These are phyloP conservation scores for Pinctada fucata DNA, from an alignment of 2,888 invertebrate species.

Conservation along the genomic window DNA sequence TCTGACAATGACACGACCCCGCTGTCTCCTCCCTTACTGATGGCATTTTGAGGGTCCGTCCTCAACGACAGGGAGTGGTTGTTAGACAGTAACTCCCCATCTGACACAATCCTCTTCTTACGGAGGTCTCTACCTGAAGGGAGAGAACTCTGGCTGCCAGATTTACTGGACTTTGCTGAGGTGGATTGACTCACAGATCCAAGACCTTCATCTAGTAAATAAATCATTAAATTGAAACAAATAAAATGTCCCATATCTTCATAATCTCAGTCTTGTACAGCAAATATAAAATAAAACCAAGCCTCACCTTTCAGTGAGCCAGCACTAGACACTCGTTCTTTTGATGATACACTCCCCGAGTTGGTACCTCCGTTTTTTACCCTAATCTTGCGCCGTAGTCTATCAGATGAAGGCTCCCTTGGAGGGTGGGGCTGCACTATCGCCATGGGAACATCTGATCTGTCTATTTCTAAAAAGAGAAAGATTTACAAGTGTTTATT, in stretches of 20 bases:
- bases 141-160: conserved; percentile 20
- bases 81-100: conserved; percentile 35
- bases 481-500: too few species aligned
- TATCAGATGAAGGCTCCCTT: conserved; percentile 70
- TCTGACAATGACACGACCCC: background rate
- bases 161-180: conserved; percentile 29
- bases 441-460: conserved; percentile 46
- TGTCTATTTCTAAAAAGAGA: conserved; percentile 26
- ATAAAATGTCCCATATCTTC: background rate
- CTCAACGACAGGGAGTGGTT: conserved; percentile 19
- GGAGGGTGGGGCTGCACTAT: conserved; percentile 74
- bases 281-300: too few species aligned
- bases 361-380: conserved; percentile 62
- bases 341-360: conserved; percentile 34
- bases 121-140: conserved; percentile 16
- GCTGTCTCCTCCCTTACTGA: conserved; percentile 15
- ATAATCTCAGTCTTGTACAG: too few species aligned
- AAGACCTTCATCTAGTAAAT: conserved; percentile 45
- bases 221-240: background rate
- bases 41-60: conserved; percentile 45
- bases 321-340: conserved; percentile 57
- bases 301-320: conserved; percentile 53
- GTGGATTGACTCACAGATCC: conserved; percentile 35
- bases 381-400: conserved; percentile 63
- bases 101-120: conserved; percentile 42